Base-by-base conservation (phyloP, 2,797 vertebrate species). In the Halcyon leucocephala region DNA sequence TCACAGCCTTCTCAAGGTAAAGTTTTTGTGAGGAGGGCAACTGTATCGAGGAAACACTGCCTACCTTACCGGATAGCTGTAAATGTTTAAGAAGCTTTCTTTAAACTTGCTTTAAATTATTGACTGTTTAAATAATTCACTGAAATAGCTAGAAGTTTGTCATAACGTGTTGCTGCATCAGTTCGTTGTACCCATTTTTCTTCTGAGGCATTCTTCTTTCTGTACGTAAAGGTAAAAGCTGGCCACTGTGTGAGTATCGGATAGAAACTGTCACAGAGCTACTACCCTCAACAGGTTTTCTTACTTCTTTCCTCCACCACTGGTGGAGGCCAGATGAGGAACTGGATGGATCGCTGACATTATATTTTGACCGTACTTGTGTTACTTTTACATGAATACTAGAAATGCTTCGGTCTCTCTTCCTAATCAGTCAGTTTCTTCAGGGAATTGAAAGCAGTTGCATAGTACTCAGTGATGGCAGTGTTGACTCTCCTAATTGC, bases 1-100 rank as follows among this genome's bases (percentile, higher is more conserved):
- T 94, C 58, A 73, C 98, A 98, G 37, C 94, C 98, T 6, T 97
- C 95, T 82, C 98, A 98, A 98, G 99, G 99, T 99, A 93, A 98
- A 93, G 73, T 60, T 48, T 80, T 86, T 3, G 2, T 1, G 31
- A 26, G 51, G 54, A 35, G 25, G 31, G 12, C 80, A 88, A 2
- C 48, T 49, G 28, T 81, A 10, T 20, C 28, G 35, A 90, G 42
- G 58, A 80, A 90, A 31, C 15, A 12, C 35, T 44, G 26, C 21
- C 31, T 93, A 9, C 29, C 44, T 49, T 61, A 12, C 48, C 82
- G 29, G 19, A 33, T 64, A 29, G 25, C 22, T 82, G 12, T 48
- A 79, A 57, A 74, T 37, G 9, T 57, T 87, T n/a, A 35, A 80
- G 18, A 37, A 81, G 29, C 31, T 88, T 67, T 64, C 42, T 82